Conservation (phyloP, 2,797 vertebrate genomes). For the Ateles fusciceps region DNA sequence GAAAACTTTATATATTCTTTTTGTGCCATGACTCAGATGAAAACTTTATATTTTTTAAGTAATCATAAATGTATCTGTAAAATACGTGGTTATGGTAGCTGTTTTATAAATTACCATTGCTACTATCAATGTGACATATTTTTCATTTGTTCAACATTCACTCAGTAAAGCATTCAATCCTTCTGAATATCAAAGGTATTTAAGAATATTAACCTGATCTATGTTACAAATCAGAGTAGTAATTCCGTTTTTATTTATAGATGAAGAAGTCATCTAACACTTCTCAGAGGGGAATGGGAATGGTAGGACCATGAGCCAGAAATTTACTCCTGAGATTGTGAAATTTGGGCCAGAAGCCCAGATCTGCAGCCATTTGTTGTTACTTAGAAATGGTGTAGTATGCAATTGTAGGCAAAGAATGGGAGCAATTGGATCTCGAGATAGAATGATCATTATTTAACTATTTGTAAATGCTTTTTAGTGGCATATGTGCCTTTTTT, state of each 20-base stretch:
- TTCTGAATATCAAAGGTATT: background rate
- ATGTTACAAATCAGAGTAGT: background rate
- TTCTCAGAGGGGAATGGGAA: background rate
- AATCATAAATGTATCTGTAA: background rate
- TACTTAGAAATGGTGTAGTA: background rate
- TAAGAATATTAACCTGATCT: background rate
- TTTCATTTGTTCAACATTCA: background rate
- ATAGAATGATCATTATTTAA: background rate
- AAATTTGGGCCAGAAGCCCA: background rate
- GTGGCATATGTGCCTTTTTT: background rate
- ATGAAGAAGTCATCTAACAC: background rate
- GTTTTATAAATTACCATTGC: background rate
- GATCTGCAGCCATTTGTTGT: background rate
- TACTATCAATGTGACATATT: background rate
- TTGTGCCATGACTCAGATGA: no score
- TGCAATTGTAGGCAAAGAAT: background rate
- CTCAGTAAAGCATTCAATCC: background rate
- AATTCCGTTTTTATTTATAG: slow-evolving; percentile 27
- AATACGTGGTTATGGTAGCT: background rate
- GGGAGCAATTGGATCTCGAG: background rate
- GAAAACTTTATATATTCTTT: background rate
- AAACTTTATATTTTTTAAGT: background rate
- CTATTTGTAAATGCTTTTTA: slow-evolving; percentile 9
- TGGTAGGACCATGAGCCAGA: background rate
- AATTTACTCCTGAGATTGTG: slow-evolving; percentile 1